Evolutionary conservation across 2,888 invertebrate genomes (phyloP).

Genomic region (Heliconius ethilla): DNA sequence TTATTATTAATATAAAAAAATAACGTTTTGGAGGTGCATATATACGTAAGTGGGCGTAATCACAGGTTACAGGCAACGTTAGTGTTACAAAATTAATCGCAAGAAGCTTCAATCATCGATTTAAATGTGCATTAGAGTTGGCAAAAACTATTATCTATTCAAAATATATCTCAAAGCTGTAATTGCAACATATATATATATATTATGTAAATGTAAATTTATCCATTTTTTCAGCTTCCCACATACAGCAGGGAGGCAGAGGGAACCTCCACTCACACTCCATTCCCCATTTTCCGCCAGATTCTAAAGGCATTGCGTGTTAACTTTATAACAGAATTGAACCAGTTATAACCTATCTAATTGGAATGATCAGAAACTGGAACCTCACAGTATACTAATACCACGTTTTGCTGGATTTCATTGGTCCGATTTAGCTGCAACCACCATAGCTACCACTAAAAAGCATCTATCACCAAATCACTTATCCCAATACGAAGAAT

Average conservation of each 20-base stretch:
- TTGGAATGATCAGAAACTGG: background rate
- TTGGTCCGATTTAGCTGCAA: background rate
- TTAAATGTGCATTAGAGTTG: constrained; percentile 17
- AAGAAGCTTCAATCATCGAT: constrained; percentile 23
- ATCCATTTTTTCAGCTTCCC: too few species aligned
- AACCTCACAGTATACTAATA: too few species aligned
- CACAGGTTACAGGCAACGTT: constrained; percentile 18
- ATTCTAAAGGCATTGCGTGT: background rate
- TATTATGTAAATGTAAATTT: background rate
- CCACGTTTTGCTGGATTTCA: background rate
- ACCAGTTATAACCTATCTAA: background rate
- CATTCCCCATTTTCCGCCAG: too few species aligned
- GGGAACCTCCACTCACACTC: too few species aligned
- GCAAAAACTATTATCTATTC: constrained; percentile 11
- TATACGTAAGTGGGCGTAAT: constrained; percentile 26
- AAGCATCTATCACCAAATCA: constrained; percentile 1
- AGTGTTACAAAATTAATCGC: constrained; percentile 24
- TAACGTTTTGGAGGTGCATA: background rate
- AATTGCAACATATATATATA: constrained; percentile 2
- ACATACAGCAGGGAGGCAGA: too few species aligned
- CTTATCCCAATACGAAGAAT: constrained; percentile 19
- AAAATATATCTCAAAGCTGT: background rate
- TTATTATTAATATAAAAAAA: constrained; percentile 21
- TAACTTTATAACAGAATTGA: background rate
- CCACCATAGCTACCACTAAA: background rate